Percentiles rank a stretch among this genome's conserved stretches.
phyloP scores from a whole-genome alignment of 1,140 invertebrate species.

The Macrotrachela quadricornifera region DNA sequence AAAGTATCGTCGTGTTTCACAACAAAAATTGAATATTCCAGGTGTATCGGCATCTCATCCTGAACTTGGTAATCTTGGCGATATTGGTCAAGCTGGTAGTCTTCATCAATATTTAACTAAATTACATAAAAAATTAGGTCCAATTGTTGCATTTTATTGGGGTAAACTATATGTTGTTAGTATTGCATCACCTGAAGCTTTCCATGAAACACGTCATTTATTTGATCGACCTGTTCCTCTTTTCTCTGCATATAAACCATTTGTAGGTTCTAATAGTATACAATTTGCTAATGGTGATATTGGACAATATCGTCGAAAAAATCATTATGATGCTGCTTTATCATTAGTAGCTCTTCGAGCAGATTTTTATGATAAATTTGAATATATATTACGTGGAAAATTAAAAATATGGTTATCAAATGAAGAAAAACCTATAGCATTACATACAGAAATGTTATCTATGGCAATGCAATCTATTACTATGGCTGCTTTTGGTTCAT shows the following conservation, averaged over 20 bases:
- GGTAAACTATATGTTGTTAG: constrained; percentile 20
- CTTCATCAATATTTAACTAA: constrained; percentile 24
- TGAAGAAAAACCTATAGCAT: background rate
- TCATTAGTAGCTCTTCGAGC: constrained; percentile 8
- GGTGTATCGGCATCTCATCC: no score
- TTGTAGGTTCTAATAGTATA: constrained; percentile 14
- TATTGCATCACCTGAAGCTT: constrained; percentile 21
- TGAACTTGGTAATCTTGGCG: constrained; percentile 19
- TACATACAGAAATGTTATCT: background rate
- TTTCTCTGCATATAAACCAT: constrained; percentile 13
- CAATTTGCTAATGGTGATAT: constrained; percentile 18
- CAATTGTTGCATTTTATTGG: constrained; percentile 25
- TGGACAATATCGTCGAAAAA: constrained; percentile 12
- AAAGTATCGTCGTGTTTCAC: no score
- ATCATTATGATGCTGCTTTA: constrained; percentile 12
- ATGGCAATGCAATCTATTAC: background rate
- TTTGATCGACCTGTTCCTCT: constrained; percentile 23
- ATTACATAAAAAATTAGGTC: constrained; percentile 20
- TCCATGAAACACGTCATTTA: constrained; percentile 18
- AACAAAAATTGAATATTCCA: no score
- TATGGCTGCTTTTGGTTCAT: background rate
- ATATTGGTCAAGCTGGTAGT: constrained; percentile 23
- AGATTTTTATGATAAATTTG: background rate
- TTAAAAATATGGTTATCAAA: no score
- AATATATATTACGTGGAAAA: background rate